Base-by-base conservation (phyloP, 2,113 vertebrate genomes). In the Percina caprodes region DNA sequence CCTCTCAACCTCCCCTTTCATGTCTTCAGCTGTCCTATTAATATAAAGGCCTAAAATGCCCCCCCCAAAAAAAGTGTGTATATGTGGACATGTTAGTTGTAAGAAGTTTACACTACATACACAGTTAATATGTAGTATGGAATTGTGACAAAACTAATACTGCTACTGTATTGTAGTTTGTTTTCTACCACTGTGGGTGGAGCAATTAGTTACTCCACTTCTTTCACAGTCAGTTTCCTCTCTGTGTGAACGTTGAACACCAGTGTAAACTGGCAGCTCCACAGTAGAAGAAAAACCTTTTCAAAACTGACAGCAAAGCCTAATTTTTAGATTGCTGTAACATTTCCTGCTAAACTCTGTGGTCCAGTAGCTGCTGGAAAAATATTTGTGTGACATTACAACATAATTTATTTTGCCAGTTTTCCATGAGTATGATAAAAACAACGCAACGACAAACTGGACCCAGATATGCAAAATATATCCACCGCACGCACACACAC, bases 401-500 rank as follows among this genome's bases (percentile, higher is more conserved):
- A 69, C 52, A 79, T 7, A 3, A 19, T 51, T 51, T 30, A 30
- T 72, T 75, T 67, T 74, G 48, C 56, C 56, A 66, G 35, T 69
- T 63, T 15, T 51, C 39, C 12, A 46, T 23, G 15, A 62, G n/a
- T 26, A 61, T 58, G 52, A 54, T 70, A 59, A 26, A 73, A 39
- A 55, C 6, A n/a, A 59, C 1, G 0, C 60, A 45, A 60, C 6
- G 46, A 21, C 26, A 51, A 71, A 54, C 26, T 52, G 46, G 26
- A 69, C 10, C 19, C 4, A 55, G 14, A 65, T 58, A 66, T 52
- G 66, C 30, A 60, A 69, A 80, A 69, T 69, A 59, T 77, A 56
- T 49, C 70, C 16, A 39, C 69, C 85, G 69, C 67, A 67, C 74
- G 73, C 69, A 63, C 58, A 74, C 58, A 74, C n/a, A 68, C 56